Conservation (phyloP, 2,888 invertebrate genomes). For the Anorthoa munda region DNA sequence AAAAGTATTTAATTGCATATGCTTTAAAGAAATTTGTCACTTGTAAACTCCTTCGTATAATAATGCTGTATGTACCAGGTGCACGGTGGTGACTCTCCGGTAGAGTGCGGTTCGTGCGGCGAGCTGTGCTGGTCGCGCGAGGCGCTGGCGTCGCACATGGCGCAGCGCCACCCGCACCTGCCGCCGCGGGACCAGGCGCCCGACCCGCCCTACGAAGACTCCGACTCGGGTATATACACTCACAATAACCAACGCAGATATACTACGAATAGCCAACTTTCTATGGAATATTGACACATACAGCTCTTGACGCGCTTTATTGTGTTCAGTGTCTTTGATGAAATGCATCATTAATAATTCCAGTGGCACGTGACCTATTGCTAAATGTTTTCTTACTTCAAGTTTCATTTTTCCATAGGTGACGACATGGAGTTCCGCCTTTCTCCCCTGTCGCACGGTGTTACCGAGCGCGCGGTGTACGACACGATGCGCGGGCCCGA, state of each 20-base stretch:
- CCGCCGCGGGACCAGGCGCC: constrained; percentile 66
- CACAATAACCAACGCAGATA: not conserved
- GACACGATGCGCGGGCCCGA: constrained; percentile 85
- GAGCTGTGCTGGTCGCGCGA: constrained; percentile 95
- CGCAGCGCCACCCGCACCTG: constrained; percentile 83
- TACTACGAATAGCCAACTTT: too few species aligned
- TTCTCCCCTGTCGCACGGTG: constrained; percentile 75
- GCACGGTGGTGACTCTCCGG: constrained; percentile 95
- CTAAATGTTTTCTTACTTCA: not conserved
- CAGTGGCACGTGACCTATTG: too few species aligned
- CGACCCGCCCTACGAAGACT: constrained; percentile 72
- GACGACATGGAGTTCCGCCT: constrained; percentile 86
- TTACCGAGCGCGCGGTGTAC: constrained; percentile 69
- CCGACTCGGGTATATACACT: constrained; percentile 75
- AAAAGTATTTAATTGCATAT: too few species aligned
- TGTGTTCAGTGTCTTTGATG: too few species aligned
- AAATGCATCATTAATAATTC: too few species aligned
- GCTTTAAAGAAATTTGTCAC: too few species aligned
- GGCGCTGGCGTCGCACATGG: constrained; percentile 82
- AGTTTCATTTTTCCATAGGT: constrained; percentile 59
- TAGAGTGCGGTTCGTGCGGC: constrained; percentile 95
- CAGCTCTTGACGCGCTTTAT: too few species aligned
- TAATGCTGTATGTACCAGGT: constrained; percentile 83
- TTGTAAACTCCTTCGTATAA: too few species aligned
- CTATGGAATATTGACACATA: too few species aligned